Percentiles rank a stretch among this genome's conserved stretches.
Evolutionary conservation across 2,888 invertebrate genomes (phyloP).

Genomic region (Ectropis crepuscularia): DNA sequence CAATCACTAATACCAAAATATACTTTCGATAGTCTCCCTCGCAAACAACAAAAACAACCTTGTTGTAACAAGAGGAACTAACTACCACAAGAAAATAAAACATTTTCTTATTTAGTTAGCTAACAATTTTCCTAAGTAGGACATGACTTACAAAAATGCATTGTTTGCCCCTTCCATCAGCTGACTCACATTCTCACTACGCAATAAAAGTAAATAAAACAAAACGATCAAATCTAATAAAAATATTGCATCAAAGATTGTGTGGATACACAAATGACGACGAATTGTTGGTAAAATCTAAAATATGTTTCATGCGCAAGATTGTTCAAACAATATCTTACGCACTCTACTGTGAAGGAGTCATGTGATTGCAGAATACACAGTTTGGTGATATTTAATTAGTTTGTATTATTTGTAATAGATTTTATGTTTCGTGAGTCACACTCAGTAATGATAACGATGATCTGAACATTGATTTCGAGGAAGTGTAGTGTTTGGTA

Average conservation of each 20-base stretch:
- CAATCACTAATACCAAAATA: no score
- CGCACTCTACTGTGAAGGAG: slow-evolving; percentile 3
- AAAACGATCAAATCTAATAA: background rate
- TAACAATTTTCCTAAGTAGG: no score
- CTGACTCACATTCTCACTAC: background rate
- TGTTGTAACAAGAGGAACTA: no score
- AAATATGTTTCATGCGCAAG: slow-evolving; percentile 7
- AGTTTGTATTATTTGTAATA: slow-evolving; percentile 11
- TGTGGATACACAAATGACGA: slow-evolving; percentile 1
- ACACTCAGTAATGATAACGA: background rate
- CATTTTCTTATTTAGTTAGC: no score
- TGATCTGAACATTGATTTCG: background rate
- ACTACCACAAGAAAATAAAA: no score
- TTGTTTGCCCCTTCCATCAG: background rate
- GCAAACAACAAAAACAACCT: no score
- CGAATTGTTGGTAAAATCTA: slow-evolving; percentile 5
- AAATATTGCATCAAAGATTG: background rate
- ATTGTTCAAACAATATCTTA: slow-evolving; percentile 21
- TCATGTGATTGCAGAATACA: slow-evolving; percentile 26
- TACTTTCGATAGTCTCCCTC: no score
- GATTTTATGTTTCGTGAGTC: slow-evolving; percentile 7
- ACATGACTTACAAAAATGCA: background rate
- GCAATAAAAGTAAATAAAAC: background rate
- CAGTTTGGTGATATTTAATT: slow-evolving; percentile 17
- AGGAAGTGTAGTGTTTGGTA: background rate